A percentile compares a stretch with the other conserved stretches of the same genome.
Conservation (phyloP, 2,888 invertebrate genomes). For the Ophioninae sp. region DNA sequence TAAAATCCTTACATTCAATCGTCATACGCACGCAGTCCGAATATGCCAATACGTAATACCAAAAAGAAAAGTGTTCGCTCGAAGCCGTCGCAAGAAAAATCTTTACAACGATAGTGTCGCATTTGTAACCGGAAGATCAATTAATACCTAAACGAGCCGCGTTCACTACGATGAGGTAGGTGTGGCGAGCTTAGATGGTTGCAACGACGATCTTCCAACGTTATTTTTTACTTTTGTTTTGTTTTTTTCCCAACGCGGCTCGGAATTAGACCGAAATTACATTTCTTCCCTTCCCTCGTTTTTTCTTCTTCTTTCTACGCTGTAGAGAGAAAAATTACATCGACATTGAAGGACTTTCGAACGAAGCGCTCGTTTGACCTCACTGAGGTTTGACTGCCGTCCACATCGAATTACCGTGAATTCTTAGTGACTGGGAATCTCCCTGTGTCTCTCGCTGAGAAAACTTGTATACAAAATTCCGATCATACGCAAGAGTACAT, state of each 20-base stretch:
- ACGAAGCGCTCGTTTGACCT: conserved; percentile 43
- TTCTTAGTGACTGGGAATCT: conserved; percentile 16
- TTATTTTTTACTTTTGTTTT: conserved; percentile 3
- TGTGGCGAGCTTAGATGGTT: conserved; percentile 57
- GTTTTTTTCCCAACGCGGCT: conserved; percentile 38
- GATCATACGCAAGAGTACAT: conserved; percentile 31
- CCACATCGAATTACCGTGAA: conserved; percentile 21
- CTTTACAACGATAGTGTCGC: conserved; percentile 37
- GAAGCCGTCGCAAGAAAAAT: conserved; percentile 32
- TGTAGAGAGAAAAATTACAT: conserved; percentile 30
- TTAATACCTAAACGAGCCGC: conserved; percentile 50
- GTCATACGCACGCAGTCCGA: conserved; percentile 26
- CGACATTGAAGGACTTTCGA: conserved; percentile 21
- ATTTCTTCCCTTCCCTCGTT: neutral
- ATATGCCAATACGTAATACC: conserved; percentile 9
- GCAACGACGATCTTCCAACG: conserved; percentile 39
- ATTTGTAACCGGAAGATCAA: conserved; percentile 52
- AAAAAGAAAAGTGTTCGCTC: neutral
- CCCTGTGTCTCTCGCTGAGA: conserved; percentile 16
- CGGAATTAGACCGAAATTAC: conserved; percentile 41
- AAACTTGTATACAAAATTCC: conserved; percentile 34
- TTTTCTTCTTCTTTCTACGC: neutral
- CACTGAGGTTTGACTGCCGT: conserved; percentile 8
- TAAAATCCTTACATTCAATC: conserved; percentile 24
- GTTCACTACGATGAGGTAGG: conserved; percentile 62